Percentiles rank a stretch among this genome's conserved stretches.
phyloP scores from a whole-genome alignment of 2,888 invertebrate genomes.

The Drosophila meridiana region DNA sequence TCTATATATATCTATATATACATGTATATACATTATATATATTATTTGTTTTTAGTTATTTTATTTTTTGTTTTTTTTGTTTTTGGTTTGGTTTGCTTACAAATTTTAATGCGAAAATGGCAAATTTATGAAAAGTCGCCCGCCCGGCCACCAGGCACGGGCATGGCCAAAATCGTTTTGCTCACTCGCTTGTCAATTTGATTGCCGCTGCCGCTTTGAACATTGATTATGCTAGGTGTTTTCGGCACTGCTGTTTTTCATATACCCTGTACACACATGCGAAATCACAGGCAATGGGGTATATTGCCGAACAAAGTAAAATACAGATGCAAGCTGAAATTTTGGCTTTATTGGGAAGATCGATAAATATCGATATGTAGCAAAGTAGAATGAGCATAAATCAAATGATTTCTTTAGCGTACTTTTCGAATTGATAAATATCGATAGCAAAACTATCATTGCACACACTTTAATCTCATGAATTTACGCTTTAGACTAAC shows the following conservation, averaged over 20 bases:
- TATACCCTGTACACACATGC: conserved; percentile 2
- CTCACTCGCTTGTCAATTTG: conserved; percentile 78
- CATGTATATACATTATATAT: neutral
- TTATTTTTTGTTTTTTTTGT: conserved; percentile 25
- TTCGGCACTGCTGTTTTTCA: conserved; percentile 57
- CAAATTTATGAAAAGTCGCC: conserved; percentile 81
- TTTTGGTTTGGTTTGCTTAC: conserved; percentile 64
- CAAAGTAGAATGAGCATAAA: too few relatives aligned
- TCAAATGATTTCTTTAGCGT: too few relatives aligned
- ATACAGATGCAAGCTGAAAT: neutral
- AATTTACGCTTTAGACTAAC: neutral
- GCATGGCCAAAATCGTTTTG: conserved; percentile 57
- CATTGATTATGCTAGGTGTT: conserved; percentile 74
- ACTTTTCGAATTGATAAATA: neutral
- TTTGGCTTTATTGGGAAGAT: neutral
- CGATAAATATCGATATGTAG: conserved; percentile 1
- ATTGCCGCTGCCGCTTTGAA: conserved; percentile 69
- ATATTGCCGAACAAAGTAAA: neutral
- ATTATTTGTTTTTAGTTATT: conserved; percentile 25
- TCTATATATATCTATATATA: neutral
- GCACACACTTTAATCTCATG: neutral
- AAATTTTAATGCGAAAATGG: conserved; percentile 83
- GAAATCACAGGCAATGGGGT: neutral
- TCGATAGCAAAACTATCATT: neutral
- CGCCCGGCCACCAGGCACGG: conserved; percentile 28